Conservation (phyloP, 23 tunicate genomes). For the Halocynthia aurantium region DNA sequence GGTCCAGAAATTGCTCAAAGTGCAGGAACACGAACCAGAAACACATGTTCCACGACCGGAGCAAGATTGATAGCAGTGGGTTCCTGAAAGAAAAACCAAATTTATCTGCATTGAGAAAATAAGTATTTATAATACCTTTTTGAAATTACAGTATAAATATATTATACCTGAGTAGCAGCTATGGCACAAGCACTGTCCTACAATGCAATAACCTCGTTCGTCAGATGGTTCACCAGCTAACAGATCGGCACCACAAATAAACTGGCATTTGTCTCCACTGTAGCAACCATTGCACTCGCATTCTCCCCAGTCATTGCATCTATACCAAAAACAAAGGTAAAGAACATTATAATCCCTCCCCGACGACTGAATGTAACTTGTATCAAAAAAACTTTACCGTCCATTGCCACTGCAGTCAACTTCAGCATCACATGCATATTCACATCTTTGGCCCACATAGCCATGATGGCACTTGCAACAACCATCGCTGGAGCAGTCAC, state of each 20-base stretch:
- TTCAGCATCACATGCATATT: slow-evolving; percentile 13
- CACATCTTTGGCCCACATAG: slow-evolving; percentile 25
- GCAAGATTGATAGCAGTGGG: slow-evolving; percentile 19
- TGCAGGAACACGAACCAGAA: slow-evolving; percentile 1
- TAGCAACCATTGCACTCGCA: slow-evolving; percentile 28
- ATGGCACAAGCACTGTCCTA: slow-evolving; percentile 11
- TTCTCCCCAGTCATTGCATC: slow-evolving; percentile 18
- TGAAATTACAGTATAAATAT: background rate
- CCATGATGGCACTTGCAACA: slow-evolving; percentile 21
- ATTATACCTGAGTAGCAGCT: slow-evolving; percentile 19
- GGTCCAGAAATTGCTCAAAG: slow-evolving; percentile 9
- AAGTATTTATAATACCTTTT: no score
- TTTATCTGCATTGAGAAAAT: no score
- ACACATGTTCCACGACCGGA: slow-evolving; percentile 18
- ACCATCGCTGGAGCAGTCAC: slow-evolving; percentile 17
- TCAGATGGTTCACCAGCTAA: background rate
- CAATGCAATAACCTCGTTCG: slow-evolving; percentile 13
- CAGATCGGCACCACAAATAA: slow-evolving; percentile 4
- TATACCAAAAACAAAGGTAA: no score
- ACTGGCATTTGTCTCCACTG: slow-evolving; percentile 20
- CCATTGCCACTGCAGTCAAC: slow-evolving; percentile 29
- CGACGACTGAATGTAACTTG: no score
- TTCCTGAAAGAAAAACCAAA: background rate
- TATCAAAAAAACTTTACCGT: no score
- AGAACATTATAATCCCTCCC: no score